Base-by-base conservation (phyloP, 2,113 vertebrate genomes). In the Dunckerocampus dactyliophorus region DNA sequence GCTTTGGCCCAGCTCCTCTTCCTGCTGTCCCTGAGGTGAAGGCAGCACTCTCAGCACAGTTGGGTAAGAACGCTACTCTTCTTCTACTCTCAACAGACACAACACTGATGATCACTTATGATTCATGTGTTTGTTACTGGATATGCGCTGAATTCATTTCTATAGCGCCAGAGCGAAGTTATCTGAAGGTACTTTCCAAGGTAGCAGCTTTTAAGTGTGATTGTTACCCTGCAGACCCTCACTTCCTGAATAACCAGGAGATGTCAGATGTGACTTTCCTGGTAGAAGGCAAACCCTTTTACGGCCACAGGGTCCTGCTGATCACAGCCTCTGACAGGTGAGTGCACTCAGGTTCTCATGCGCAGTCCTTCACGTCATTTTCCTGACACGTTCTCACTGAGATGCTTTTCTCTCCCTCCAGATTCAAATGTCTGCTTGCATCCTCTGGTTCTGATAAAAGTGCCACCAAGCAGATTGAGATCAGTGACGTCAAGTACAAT, bases 251-350 rank as follows among this genome's bases (percentile, higher is more conserved):
- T 77, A 99, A 99, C 70, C 92, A 90, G 62, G 97, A 98, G 67
- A 99, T 98, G 97, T 98, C 97, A 0, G 97, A 99, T 1, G 94
- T 99, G 20, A 98, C 92, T 1, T 99, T 99, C 85, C 50, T 95
- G 8, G 92, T 98, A 55, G 95, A 98, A 82, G 95, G 95, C 42
- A 97, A 93, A 63, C 89, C 96, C 0, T 98, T 99, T 34, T 99
- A 98, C n/a, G 95, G 92, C 46, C 96, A 99, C 83, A 95, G 92
- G 82, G 96, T 99, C 56, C 92, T 99, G 60, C 88, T 99, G 84
- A 93, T 99, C 68, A 98, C 95, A 0, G 94, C 97, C 0, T 99
- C 97, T 0, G 94, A 98, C 81, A 93, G 91, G 97, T 98, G 81
- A 86, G 89, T 13, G 37, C 47, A 67, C 16, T 15, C 22, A 8